Evolutionary conservation across 2,113 vertebrate species (phyloP).

Genomic region (Caranx ignobilis): DNA sequence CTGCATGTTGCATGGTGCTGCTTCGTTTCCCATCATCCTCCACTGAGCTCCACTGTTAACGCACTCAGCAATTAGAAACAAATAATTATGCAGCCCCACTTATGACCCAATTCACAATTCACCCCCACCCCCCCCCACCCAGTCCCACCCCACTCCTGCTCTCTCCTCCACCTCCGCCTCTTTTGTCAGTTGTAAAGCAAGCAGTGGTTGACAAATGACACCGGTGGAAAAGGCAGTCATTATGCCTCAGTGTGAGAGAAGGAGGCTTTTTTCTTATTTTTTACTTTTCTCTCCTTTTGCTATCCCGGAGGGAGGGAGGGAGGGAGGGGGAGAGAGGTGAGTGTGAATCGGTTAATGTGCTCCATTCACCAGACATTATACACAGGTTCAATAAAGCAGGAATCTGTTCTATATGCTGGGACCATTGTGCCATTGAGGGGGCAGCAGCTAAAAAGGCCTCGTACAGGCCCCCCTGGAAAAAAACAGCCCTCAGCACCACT

Average conservation of each 20-base stretch:
- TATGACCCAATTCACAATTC: constrained; percentile 32
- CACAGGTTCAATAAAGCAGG: constrained; percentile 82
- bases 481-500: constrained; percentile 70
- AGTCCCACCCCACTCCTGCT: constrained; percentile 2
- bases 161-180: constrained; percentile 41
- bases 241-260: constrained; percentile 75
- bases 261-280: constrained; percentile 17
- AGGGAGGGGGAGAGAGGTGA: constrained; percentile 49
- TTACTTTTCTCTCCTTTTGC: constrained; percentile 49
- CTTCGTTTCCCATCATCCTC: neutral
- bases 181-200: constrained; percentile 79
- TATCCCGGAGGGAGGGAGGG: constrained; percentile 12
- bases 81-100: constrained; percentile 37
- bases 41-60: neutral
- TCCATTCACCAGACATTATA: constrained; percentile 81
- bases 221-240: constrained; percentile 80
- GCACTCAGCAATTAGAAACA: constrained; percentile 23
- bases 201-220: constrained; percentile 83
- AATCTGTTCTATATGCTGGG: constrained; percentile 73
- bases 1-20: neutral
- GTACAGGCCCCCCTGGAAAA: constrained; percentile 59
- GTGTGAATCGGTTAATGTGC: constrained; percentile 81
- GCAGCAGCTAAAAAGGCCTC: constrained; percentile 64
- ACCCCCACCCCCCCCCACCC: constrained; percentile 1
- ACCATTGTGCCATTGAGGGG: constrained; percentile 79